Evolutionary conservation across 2,888 invertebrate genomes (phyloP).

Genomic region (Agapostemon virescens): DNA sequence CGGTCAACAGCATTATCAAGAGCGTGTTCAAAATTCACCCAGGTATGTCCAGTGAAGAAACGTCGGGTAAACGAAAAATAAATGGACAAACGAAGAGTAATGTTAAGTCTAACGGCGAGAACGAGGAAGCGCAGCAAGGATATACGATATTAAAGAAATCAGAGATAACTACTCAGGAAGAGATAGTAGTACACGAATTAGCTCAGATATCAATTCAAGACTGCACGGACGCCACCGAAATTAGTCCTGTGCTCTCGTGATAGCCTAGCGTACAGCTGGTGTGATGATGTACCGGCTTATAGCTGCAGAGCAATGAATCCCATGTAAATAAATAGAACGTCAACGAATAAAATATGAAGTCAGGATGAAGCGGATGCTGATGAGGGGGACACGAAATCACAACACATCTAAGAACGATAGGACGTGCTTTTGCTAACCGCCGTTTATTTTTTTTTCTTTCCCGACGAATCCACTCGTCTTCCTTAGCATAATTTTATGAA

Average conservation of each 20-base stretch:
- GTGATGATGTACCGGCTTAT: constrained; percentile 43
- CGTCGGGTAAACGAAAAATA: constrained; percentile 53
- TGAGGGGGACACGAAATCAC: constrained; percentile 37
- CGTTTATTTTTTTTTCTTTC: constrained; percentile 31
- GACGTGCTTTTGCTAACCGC: constrained; percentile 42
- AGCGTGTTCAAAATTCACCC: constrained; percentile 72
- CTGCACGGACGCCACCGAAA: constrained; percentile 72
- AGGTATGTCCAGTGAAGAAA: constrained; percentile 56
- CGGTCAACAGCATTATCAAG: constrained; percentile 73
- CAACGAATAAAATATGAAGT: constrained; percentile 54
- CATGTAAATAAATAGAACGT: constrained; percentile 67
- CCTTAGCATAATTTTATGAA: constrained; percentile 41
- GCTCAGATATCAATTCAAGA: constrained; percentile 76
- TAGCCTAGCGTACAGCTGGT: constrained; percentile 68
- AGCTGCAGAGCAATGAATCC: constrained; percentile 42
- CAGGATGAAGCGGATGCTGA: constrained; percentile 30
- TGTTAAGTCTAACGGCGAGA: constrained; percentile 54
- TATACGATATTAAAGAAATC: constrained; percentile 76
- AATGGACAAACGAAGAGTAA: constrained; percentile 59
- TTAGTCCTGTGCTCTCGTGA: constrained; percentile 75
- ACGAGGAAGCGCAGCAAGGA: constrained; percentile 65
- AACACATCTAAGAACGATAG: constrained; percentile 41
- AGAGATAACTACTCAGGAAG: constrained; percentile 67
- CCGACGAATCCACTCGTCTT: constrained; percentile 57
- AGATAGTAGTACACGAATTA: constrained; percentile 70